A percentile compares a stretch with the other conserved stretches of the same genome.
Conservation (phyloP, 2,797 vertebrate species). For the Myotis vivesi region DNA sequence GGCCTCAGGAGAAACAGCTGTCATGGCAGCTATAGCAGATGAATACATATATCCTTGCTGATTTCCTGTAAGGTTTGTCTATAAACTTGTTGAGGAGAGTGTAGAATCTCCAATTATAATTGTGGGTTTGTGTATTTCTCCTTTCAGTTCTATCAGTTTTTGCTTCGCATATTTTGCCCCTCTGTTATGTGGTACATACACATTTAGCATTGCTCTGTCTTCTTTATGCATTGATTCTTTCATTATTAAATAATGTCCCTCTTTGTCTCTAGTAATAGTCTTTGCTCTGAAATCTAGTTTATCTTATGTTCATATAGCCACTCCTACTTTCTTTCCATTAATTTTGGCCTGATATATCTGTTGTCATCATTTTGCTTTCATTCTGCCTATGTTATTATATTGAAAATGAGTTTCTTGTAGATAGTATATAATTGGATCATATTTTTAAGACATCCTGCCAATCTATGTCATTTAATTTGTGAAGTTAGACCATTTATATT, state of each 20-base stretch:
- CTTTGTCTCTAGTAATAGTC: neutral
- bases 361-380: neutral
- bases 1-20: neutral
- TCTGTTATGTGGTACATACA: neutral
- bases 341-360: neutral
- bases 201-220: neutral
- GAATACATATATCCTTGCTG: neutral
- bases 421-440: neutral
- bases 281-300: constrained; percentile 6
- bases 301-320: neutral
- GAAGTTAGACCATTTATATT: neutral
- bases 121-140: neutral
- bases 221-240: neutral
- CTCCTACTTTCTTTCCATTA: neutral
- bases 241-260: neutral
- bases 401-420: neutral
- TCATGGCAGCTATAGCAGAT: neutral
- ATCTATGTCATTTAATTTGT: neutral
- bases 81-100: neutral
- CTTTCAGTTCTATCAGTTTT: neutral
- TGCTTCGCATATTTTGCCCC: neutral
- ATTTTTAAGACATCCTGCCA: constrained; percentile 7
- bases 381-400: neutral
- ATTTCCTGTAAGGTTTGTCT: neutral
- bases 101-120: neutral